Evolutionary conservation across 2,888 invertebrate genomes (phyloP), one percentile per base, ranked within the genome.

Genomic region (Sinotaia quadrata): DNA sequence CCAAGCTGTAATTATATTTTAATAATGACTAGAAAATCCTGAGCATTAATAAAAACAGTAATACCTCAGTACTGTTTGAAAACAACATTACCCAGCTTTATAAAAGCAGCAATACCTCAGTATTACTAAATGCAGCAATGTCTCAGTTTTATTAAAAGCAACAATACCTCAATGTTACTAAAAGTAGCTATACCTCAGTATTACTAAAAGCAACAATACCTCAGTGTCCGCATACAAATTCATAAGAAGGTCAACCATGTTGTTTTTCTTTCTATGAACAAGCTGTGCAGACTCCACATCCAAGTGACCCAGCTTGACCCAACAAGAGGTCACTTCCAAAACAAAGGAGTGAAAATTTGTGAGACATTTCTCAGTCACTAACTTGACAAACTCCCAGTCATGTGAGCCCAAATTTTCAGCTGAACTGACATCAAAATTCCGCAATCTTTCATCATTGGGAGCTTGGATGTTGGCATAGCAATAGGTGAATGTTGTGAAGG

Each of bases 271-370:
- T 10, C 7, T 18, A 12, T 5, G 18, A 12, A 12, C 52, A 8
- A 31, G 18, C 2, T 41, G 41, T 0, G 56, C 54, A 21, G 65
- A 56, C 21, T 8, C 2, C 15, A 31, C 5, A 21, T 31, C 24
- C n/a, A 7, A 31, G 44, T 65, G 56, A 15, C 65, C 65, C 15
- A 65, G 65, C 18, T 29, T 56, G 56, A 65, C 65, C 31, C 41
- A 29, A 37, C 44, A 31, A 8, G 54, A 44, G 15, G 65, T 54
- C 33, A 65, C 65, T 21, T 56, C 65, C 44, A 65, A 34, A 8
- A 65, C 34, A 18, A 24, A 34, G 5, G 65, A 54, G 10, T 24
- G 41, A 24, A 56, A 65, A 10, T 15, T 8, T 10, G 3, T 10
- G n/a, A 27, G 52, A 34, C 65, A 65, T 31, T 7, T 29, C 21